These are phyloP conservation scores for Rhinopomastus cyanomelas DNA, from an alignment of 2,113 vertebrate species.

Conservation along the genomic window DNA sequence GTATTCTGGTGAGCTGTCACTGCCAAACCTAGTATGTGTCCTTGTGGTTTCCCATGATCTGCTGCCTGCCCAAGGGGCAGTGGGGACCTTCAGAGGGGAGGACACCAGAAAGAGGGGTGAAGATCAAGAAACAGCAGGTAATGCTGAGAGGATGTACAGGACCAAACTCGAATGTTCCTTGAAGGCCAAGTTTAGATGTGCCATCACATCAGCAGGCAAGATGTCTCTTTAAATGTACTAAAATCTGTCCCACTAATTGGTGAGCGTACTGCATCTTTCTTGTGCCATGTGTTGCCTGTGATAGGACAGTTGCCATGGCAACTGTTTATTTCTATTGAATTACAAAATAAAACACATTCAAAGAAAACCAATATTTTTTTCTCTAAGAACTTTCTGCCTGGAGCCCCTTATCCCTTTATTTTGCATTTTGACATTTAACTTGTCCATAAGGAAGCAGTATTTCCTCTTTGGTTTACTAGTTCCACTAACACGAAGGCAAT, in stretches of 20 bases:
- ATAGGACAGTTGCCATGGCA: conserved; percentile 30
- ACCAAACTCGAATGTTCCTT: neutral
- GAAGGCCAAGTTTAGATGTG: neutral
- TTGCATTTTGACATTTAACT: neutral
- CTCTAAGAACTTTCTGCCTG: neutral
- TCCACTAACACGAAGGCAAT: neutral
- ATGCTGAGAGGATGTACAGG: neutral
- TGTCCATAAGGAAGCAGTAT: neutral
- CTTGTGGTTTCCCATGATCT: fast-evolving
- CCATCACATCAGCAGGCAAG: neutral
- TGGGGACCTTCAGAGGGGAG: neutral
- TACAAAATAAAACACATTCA: conserved; percentile 30
- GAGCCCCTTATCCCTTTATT: neutral
- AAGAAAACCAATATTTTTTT: neutral
- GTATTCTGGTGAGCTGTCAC: neutral
- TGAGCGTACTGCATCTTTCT: neutral
- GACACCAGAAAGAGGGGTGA: neutral
- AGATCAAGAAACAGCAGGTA: neutral
- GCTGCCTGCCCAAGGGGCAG: neutral
- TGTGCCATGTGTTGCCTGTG: fast-evolving
- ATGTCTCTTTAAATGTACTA: neutral
- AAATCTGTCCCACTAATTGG: conserved; percentile 3
- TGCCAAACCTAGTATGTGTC: fast-evolving
- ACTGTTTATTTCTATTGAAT: conserved; percentile 11
- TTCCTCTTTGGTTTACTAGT: neutral